These are phyloP conservation scores for Napeogenes sylphis DNA, from an alignment of 2,888 invertebrate species.

Conservation along the genomic window DNA sequence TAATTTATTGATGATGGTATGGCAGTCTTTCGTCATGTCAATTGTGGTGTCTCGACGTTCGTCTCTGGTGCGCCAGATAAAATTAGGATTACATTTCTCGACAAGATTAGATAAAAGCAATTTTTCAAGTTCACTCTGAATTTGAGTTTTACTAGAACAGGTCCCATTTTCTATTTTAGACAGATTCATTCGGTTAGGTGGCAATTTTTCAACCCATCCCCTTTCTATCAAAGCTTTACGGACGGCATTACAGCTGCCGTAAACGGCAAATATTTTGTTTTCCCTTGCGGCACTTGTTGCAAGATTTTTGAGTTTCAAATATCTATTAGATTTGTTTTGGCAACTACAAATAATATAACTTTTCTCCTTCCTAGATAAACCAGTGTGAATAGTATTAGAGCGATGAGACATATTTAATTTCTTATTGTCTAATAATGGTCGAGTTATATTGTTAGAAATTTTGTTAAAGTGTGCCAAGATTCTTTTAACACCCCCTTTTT, in stretches of 20 bases:
- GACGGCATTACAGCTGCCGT: constrained; percentile 72
- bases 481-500: constrained; percentile 40
- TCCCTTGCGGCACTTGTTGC: constrained; percentile 70
- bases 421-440: constrained; percentile 22
- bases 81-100: constrained; percentile 54
- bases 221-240: constrained; percentile 77
- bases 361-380: constrained; percentile 52
- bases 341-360: constrained; percentile 56
- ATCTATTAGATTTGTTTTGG: constrained; percentile 49
- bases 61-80: constrained; percentile 60
- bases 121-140: constrained; percentile 56
- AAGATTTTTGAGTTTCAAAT: constrained; percentile 56
- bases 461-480: constrained; percentile 41
- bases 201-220: constrained; percentile 86
- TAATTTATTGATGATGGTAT: constrained; percentile 58
- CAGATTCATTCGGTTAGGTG: constrained; percentile 59
- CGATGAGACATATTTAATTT: constrained; percentile 18
- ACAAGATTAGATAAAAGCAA: constrained; percentile 64
- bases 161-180: constrained; percentile 52
- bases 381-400: constrained; percentile 13
- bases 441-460: constrained; percentile 34
- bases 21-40: constrained; percentile 46
- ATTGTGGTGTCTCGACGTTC: constrained; percentile 40
- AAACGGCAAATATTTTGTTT: constrained; percentile 75
- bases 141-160: constrained; percentile 42